These are phyloP conservation scores for Melipona bicolor DNA, from an alignment of 2,888 invertebrate species.

Conservation along the genomic window DNA sequence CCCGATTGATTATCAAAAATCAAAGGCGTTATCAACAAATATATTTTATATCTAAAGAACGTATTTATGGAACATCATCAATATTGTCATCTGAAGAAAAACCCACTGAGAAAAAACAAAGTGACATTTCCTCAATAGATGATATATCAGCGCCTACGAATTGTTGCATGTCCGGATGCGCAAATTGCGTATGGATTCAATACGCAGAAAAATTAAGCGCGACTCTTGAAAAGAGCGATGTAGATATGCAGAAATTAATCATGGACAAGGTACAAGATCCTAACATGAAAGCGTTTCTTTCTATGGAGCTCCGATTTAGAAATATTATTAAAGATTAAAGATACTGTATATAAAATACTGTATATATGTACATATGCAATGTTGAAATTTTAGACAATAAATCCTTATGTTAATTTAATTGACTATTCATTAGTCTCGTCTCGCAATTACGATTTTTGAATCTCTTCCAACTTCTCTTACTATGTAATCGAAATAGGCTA, in stretches of 20 bases:
- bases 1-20: constrained; percentile 2
- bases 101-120: constrained; percentile 15
- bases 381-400: constrained; percentile 46
- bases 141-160: constrained; percentile 91
- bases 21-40: constrained; percentile 16
- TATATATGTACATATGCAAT: constrained; percentile 48
- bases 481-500: constrained; percentile 1
- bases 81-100: constrained; percentile 41
- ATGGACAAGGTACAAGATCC: constrained; percentile 91
- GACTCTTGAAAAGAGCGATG: constrained; percentile 88
- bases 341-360: neutral
- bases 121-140: constrained; percentile 72
- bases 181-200: constrained; percentile 96
- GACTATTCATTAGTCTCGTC: neutral
- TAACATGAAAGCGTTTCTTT: constrained; percentile 92
- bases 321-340: constrained; percentile 73
- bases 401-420: constrained; percentile 4
- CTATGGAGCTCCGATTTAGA: constrained; percentile 88
- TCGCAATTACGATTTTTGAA: constrained; percentile 27
- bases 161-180: constrained; percentile 96
- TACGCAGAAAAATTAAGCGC: constrained; percentile 92
- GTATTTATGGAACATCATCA: constrained; percentile 16
- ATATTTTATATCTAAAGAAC: constrained; percentile 6
- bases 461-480: constrained; percentile 27
- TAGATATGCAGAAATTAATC: constrained; percentile 89